A percentile compares a stretch with the other conserved stretches of the same genome.
These are phyloP conservation scores for Tympanuchus pallidicinctus DNA, from an alignment of 2,113 vertebrate genomes.

Conservation along the genomic window DNA sequence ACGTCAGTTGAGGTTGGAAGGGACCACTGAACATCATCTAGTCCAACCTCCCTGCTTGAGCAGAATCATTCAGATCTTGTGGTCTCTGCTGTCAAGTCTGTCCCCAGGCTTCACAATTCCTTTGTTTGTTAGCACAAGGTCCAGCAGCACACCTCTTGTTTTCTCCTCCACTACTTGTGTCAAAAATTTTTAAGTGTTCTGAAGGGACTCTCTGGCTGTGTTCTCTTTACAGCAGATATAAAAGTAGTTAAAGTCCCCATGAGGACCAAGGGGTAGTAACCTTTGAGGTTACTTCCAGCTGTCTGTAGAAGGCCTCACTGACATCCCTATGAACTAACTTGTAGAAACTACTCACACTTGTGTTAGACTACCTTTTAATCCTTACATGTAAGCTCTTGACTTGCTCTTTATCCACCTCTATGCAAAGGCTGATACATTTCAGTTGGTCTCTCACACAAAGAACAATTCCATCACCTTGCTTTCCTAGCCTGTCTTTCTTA, in stretches of 20 bases:
- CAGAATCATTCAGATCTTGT: neutral
- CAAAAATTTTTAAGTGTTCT: neutral
- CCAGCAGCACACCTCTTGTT: neutral
- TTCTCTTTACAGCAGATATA: neutral
- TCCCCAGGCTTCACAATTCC: neutral
- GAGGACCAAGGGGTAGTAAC: neutral
- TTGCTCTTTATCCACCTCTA: neutral
- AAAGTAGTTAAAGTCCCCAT: neutral
- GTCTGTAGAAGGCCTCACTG: neutral
- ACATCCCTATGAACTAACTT: neutral
- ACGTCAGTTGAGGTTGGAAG: neutral
- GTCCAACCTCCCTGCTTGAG: neutral
- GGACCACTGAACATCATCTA: neutral
- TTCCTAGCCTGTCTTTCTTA: neutral
- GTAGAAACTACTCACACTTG: neutral
- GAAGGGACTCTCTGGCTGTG: neutral
- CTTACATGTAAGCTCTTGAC: neutral
- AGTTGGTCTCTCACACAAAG: neutral
- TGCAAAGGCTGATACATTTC: neutral
- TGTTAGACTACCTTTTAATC: neutral
- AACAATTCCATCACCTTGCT: neutral
- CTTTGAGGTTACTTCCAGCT: neutral
- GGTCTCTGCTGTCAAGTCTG: neutral
- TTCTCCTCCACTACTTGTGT: neutral
- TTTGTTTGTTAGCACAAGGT: neutral